Evolutionary conservation across 2,888 invertebrate genomes (phyloP).

Genomic region (Brachyptera putata): DNA sequence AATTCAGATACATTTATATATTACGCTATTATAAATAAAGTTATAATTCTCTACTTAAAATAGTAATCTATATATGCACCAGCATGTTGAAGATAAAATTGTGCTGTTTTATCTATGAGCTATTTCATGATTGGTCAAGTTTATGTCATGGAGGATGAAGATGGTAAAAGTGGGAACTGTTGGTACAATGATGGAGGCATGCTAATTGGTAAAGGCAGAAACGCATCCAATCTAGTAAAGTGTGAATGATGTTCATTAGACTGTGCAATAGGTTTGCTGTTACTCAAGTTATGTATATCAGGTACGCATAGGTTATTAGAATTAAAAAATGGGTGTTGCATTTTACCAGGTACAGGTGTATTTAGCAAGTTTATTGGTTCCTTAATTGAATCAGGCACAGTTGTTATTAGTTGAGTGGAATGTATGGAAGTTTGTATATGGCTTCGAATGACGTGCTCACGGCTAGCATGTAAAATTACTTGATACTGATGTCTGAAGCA

Average conservation of each 20-base stretch:
- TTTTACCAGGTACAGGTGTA: constrained; percentile 29
- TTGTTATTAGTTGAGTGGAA: constrained; percentile 11
- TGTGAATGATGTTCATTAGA: neutral
- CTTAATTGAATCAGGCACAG: constrained; percentile 30
- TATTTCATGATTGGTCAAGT: no score
- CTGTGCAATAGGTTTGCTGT: neutral
- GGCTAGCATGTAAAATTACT: constrained; percentile 48
- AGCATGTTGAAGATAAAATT: no score
- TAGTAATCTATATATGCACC: no score
- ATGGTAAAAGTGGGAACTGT: constrained; percentile 2
- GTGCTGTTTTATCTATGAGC: no score
- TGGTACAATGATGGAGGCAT: neutral
- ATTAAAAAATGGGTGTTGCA: constrained; percentile 24
- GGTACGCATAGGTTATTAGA: constrained; percentile 25
- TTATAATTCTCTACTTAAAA: no score
- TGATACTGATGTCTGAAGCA: constrained; percentile 49
- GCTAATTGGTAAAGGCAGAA: neutral
- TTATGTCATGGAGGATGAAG: neutral
- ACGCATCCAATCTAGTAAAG: neutral
- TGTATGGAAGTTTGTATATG: neutral
- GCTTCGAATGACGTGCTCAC: constrained; percentile 42
- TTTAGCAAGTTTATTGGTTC: constrained; percentile 22
- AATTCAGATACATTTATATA: no score
- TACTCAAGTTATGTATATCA: constrained; percentile 19
- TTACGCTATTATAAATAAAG: no score